Conservation (phyloP, 2,888 invertebrate species). For the Calephelis perditalis region DNA sequence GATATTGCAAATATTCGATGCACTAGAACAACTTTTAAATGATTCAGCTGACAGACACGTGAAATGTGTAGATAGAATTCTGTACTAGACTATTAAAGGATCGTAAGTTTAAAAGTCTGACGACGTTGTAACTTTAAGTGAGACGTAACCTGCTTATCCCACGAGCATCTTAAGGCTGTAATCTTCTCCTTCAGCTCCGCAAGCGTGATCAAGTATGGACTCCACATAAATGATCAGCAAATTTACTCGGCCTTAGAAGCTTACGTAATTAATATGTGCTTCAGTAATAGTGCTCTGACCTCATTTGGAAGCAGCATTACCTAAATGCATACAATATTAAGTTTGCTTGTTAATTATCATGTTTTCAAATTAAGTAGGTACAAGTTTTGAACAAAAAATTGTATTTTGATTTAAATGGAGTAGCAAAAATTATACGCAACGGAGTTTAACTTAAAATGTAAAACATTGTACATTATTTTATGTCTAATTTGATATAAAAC, state of each 20-base stretch:
- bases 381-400: too few species aligned
- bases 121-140: neutral
- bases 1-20: too few species aligned
- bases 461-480: too few species aligned
- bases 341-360: neutral
- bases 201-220: slow-evolving; percentile 47
- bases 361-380: too few species aligned
- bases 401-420: too few species aligned
- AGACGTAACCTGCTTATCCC: neutral
- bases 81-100: too few species aligned
- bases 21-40: too few species aligned
- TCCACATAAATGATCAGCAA: slow-evolving; percentile 48
- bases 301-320: slow-evolving; percentile 38
- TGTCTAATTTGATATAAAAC: too few species aligned
- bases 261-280: slow-evolving; percentile 46
- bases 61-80: too few species aligned
- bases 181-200: slow-evolving; percentile 18
- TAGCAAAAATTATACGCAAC: too few species aligned
- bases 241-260: slow-evolving; percentile 46
- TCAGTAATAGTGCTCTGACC: slow-evolving; percentile 35
- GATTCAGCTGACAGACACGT: too few species aligned
- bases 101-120: neutral
- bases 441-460: too few species aligned
- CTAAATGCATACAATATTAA: slow-evolving; percentile 10
- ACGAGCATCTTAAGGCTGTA: slow-evolving; percentile 24